Evolutionary conservation across 2,888 invertebrate species (phyloP), one percentile per base, ranked within the genome.

Genomic region (Branchellion lobata): DNA sequence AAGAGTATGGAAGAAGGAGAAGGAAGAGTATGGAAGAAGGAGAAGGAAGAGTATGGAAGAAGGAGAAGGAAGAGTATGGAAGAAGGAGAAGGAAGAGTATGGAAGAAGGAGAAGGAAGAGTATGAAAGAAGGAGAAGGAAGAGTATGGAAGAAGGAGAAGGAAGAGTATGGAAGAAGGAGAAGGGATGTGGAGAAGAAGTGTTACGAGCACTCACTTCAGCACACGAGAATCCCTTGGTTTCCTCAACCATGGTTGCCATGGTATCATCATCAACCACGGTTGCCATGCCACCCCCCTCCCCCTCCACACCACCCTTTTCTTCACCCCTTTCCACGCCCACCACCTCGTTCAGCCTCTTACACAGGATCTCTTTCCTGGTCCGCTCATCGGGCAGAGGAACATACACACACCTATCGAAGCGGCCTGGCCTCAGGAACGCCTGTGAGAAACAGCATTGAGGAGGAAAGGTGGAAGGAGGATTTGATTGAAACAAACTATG

Each of bases 371-470:
- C 36, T 24, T n/a, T 1, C 82, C 98, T 90, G 0, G 96, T 94
- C 71, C 90, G 89, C 0, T 88, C 88, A 87, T 96, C 93, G 0
- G 98, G 98, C 78, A 99, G 88, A 0, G 95, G 93, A 0, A 98
- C 96, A 86, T 97, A 95, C 78, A 98, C 92, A 36, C 96, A 91
- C 80, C 94, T 90, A 88, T 96, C 96, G 69, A 98, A 90, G 69
- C 97, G 91, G 0, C 97, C 96, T 0, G 97, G 96, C 79, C 97
- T 90, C 31, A 97, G 88, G 29, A 98, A 88, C 0, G 97, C 97
- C 90, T 91, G n/a, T n/a, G n/a, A n/a, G n/a, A n/a, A n/a, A n/a
- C n/a, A n/a, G n/a, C n/a, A n/a, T n/a, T n/a, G n/a, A n/a, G n/a
- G n/a, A n/a, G 84, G 78, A 85, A 74, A 80, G 71, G 40, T 34